Base-by-base conservation (phyloP, 2,113 vertebrate genomes). In the Sander vitreus region DNA sequence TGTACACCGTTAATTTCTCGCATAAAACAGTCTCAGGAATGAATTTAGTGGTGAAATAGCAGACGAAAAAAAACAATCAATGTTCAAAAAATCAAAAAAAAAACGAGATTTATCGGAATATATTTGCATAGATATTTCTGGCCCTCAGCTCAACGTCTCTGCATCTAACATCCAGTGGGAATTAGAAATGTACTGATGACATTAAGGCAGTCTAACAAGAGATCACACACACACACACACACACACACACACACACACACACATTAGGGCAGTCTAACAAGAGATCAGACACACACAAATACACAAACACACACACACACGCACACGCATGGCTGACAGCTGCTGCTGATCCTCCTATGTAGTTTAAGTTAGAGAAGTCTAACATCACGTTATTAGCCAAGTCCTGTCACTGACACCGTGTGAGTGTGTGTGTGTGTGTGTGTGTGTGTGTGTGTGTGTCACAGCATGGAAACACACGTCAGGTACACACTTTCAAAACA, bases 71-170 rank as follows among this genome's bases (percentile, higher is more conserved):
- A n/a, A n/a, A n/a, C n/a, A n/a, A n/a, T n/a, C n/a, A n/a, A n/a
- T n/a, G n/a, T n/a, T n/a, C n/a, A n/a, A n/a, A n/a, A n/a, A n/a
- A n/a, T n/a, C n/a, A n/a, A n/a, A n/a, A n/a, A n/a, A n/a, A n/a
- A n/a, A n/a, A 79, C 18, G 10, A 54, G 60, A 54, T 55, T 72
- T 67, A 74, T 87, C 62, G 71, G 88, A 90, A 87, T 70, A 82
- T 33, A 89, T 91, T 87, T 86, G 86, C 88, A 90, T 85, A 82
- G 51, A 91, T 87, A 86, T 87, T 79, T 86, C 76, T 65, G 80
- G 72, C 33, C 72, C 76, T 81, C 70, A 50, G 80, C 62, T 33
- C 57, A 80, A 58, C 33, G 23, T 66, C 67, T 63, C 65, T 19
- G 72, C 7, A 6, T 76, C 84, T 84, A 33, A 68, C 1, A 85